A percentile compares a stretch with the other conserved stretches of the same genome.
Evolutionary conservation across 2,113 vertebrate species (phyloP).

Genomic region (Chaetorhynchus papuensis): DNA sequence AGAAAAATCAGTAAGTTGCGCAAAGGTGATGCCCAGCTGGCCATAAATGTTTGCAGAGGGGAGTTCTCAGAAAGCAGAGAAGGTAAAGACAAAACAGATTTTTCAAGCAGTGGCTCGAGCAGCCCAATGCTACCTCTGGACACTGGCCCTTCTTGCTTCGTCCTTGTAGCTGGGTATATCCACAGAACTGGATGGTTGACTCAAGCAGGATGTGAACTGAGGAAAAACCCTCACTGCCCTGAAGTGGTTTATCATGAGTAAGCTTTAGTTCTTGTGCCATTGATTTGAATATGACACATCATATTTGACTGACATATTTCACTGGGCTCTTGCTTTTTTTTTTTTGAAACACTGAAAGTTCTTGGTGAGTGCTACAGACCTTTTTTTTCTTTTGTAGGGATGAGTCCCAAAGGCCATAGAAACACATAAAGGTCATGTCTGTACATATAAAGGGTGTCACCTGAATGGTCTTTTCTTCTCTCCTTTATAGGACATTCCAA

Average conservation of each 20-base stretch:
- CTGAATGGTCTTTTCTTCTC: background rate
- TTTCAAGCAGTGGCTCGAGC: background rate
- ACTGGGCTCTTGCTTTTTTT: background rate
- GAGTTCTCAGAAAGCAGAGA: background rate
- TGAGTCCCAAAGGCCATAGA: background rate
- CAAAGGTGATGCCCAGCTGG: background rate
- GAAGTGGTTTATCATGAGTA: background rate
- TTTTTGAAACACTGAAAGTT: background rate
- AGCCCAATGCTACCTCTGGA: background rate
- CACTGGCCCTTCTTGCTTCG: background rate
- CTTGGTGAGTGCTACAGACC: background rate
- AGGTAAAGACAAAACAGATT: background rate
- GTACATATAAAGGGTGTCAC: background rate
- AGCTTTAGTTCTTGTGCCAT: background rate
- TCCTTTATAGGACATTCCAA: constrained; percentile 73
- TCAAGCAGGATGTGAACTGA: background rate
- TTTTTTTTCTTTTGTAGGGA: background rate
- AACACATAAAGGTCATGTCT: background rate
- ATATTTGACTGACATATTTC: no score
- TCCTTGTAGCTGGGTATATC: background rate
- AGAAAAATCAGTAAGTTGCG: background rate
- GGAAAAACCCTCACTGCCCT: background rate
- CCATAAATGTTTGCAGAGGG: background rate
- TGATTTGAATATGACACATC: background rate
- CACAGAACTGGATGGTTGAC: background rate